A percentile compares a stretch with the other conserved stretches of the same genome.
Evolutionary conservation across 2,113 vertebrate species (phyloP).

Genomic region (Ophthalmolycus amberensis): DNA sequence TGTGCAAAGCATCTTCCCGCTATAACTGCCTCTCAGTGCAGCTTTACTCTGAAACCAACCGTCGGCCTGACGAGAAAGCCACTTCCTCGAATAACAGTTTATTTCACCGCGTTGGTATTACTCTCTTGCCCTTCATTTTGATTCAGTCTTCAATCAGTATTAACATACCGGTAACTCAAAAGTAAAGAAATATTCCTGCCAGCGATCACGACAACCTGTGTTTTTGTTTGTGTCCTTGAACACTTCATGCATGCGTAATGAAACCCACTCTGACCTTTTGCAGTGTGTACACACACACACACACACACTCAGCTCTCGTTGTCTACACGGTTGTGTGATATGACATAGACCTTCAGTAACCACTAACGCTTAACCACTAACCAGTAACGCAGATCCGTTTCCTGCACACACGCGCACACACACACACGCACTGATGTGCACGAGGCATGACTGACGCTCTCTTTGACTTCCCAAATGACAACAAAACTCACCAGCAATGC

Average conservation of each 20-base stretch:
- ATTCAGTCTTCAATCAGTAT: neutral
- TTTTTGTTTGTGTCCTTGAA: neutral
- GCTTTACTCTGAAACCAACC: neutral
- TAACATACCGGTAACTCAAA: neutral
- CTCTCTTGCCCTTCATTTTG: neutral
- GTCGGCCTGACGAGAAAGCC: neutral
- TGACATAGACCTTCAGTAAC: constrained; percentile 28
- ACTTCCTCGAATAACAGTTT: neutral
- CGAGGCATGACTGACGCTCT: neutral
- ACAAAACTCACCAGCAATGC: constrained; percentile 20
- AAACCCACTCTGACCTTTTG: constrained; percentile 32
- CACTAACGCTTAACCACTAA: no score
- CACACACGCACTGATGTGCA: neutral
- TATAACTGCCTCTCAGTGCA: neutral
- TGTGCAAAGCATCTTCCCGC: neutral
- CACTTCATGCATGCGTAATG: constrained; percentile 8
- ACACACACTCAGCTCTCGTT: neutral
- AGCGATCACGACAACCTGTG: constrained; percentile 3
- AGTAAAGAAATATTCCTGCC: neutral
- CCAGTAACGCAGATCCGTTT: neutral
- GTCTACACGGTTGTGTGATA: neutral
- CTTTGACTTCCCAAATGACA: constrained; percentile 4
- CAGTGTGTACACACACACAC: neutral
- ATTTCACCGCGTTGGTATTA: neutral
- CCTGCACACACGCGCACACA: neutral